Evolutionary conservation across 1,140 invertebrate genomes (phyloP), one percentile per base, ranked within the genome.

Genomic region (Drosophila lowei): DNA sequence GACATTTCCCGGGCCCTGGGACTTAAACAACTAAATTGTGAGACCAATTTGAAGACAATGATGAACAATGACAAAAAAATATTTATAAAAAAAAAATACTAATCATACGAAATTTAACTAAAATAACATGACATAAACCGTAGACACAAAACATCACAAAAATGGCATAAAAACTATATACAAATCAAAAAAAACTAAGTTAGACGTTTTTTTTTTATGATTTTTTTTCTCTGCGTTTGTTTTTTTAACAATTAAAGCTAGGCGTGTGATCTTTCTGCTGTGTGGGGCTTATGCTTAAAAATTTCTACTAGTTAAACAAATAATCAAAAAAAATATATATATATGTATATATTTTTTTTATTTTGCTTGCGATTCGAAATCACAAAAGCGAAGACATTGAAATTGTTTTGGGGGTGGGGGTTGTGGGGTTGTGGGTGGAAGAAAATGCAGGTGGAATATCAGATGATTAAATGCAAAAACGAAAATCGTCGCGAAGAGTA

Each of bases 161-260:
- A 85, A 85, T 85, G 80, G 80, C 80, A 79, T 84, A 68, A 70
- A 71, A 83, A 78, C 66, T 88, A 85, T 86, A 28, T 78, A 88
- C 71, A 88, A 75, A 60, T 67, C n/a, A 18, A 18, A 60, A 58
- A 50, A 68, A 67, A 68, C 67, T 67, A 68, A 68, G 41, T 56
- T 47, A 68, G 47, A 30, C 15, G 18, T 46, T 65, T 50, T 47
- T 68, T 34, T 50, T 13, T 41, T 46, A 15, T 57, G 59, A 63
- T 60, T 56, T 64, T 60, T 56, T 64, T 85, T 65, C 48, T 72
- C 23, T 58, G 9, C 55, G 44, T 49, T 83, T 73, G 68, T 43
- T 66, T 61, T 63, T 64, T 76, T 79, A 88, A 86, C 83, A 86
- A 88, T 88, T 88, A 88, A 88, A 88, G 83, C 84, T 88, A 89